Conservation (phyloP, 2,113 vertebrate genomes). For the Hypocryptadius cinnamomeus region DNA sequence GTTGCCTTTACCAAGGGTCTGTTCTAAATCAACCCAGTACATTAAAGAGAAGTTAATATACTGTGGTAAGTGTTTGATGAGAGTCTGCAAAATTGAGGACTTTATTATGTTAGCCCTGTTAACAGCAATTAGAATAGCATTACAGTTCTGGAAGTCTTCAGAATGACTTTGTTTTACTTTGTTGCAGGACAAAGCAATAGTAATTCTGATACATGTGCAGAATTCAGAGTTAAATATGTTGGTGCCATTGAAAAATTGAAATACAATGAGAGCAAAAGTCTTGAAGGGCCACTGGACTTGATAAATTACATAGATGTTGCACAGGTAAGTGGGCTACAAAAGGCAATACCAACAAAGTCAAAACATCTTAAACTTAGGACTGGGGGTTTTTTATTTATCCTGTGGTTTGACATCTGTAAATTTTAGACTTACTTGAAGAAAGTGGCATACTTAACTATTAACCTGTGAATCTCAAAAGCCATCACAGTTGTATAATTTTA, state of each 20-base stretch:
- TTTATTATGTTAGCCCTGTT: background rate
- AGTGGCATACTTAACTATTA: background rate
- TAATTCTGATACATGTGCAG: constrained; percentile 84
- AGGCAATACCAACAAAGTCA: background rate
- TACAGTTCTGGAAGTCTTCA: background rate
- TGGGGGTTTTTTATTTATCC: background rate
- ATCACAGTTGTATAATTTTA: background rate
- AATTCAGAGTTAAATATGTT: constrained; percentile 93
- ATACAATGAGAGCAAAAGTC: constrained; percentile 79
- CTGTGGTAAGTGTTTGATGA: background rate
- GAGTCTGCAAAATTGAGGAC: background rate
- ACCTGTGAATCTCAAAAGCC: background rate
- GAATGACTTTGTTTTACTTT: background rate
- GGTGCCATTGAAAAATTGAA: constrained; percentile 90
- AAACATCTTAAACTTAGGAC: background rate
- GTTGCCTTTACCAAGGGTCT: background rate
- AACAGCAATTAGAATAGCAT: background rate
- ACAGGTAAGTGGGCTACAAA: constrained; percentile 75
- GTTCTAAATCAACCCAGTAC: background rate
- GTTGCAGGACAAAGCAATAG: constrained; percentile 81
- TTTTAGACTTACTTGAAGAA: background rate
- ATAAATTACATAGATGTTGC: constrained; percentile 95
- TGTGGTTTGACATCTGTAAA: background rate
- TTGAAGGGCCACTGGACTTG: constrained; percentile 89
- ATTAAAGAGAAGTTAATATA: background rate